phyloP scores from a whole-genome alignment of 2,888 invertebrate genomes.

The Apotomis capreana region DNA sequence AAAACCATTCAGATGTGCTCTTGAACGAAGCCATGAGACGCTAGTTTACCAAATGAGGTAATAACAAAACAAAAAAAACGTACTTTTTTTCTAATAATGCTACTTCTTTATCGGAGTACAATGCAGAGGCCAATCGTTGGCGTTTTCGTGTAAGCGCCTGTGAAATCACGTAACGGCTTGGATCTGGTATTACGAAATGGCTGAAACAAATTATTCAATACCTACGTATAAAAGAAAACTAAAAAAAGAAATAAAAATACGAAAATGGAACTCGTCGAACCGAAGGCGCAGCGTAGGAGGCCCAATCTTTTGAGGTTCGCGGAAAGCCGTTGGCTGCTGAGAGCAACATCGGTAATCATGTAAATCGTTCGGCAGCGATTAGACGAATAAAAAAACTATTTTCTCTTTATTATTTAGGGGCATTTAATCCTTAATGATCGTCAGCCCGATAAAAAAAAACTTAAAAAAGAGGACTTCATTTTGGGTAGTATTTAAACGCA shows the following conservation, averaged over 20 bases:
- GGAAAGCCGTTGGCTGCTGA: no score
- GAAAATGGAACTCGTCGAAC: not conserved
- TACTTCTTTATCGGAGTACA: conserved; percentile 14
- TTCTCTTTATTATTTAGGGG: no score
- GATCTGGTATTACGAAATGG: conserved; percentile 3
- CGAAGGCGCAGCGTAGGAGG: no score
- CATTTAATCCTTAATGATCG: no score
- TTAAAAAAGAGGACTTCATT: no score
- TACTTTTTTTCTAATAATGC: conserved; percentile 14
- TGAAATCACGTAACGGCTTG: not conserved
- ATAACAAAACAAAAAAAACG: conserved; percentile 8
- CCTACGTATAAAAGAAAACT: not conserved
- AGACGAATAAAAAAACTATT: no score
- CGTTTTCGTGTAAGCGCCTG: conserved; percentile 2
- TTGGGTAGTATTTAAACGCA: no score
- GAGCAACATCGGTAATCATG: no score
- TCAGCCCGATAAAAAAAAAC: no score
- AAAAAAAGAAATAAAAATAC: not conserved
- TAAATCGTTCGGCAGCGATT: no score
- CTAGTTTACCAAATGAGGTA: not conserved
- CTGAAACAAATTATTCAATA: conserved; percentile 16
- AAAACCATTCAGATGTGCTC: not conserved
- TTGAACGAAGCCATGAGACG: no score
- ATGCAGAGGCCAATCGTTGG: not conserved
- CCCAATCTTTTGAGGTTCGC: no score